These are phyloP conservation scores for Drosophila subsilvestris DNA, from an alignment of 2,888 invertebrate genomes.

Conservation along the genomic window DNA sequence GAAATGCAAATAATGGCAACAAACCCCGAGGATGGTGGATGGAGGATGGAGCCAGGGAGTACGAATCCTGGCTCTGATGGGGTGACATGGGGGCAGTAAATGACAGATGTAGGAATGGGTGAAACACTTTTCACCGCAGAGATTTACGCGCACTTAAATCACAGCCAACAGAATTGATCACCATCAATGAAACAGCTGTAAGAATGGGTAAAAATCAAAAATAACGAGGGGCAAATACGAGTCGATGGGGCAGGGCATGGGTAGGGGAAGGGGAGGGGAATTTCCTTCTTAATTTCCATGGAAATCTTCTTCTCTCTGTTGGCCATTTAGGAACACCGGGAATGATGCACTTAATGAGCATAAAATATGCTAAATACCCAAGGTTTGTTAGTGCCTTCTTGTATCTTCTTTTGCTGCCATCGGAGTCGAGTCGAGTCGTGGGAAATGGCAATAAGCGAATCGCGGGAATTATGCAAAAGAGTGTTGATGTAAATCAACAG, in stretches of 20 bases:
- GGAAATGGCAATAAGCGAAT: slow-evolving; percentile 9
- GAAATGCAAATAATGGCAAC: slow-evolving; percentile 76
- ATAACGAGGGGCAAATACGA: too few relatives aligned
- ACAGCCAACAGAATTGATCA: slow-evolving; percentile 74
- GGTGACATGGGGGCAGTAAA: not conserved
- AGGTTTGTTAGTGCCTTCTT: slow-evolving; percentile 43
- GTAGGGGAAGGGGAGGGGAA: not conserved
- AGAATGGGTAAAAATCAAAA: slow-evolving; percentile 10
- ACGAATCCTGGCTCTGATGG: not conserved
- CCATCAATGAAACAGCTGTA: slow-evolving; percentile 56
- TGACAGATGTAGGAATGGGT: not conserved
- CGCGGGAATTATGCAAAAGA: slow-evolving; percentile 17
- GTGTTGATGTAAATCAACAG: slow-evolving; percentile 23
- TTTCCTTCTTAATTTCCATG: slow-evolving; percentile 2
- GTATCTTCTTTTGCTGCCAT: not conserved
- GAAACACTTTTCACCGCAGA: slow-evolving; percentile 71
- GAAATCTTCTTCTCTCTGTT: slow-evolving; percentile 25
- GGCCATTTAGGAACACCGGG: slow-evolving; percentile 50
- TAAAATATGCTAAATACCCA: slow-evolving; percentile 67
- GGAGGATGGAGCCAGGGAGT: slow-evolving; percentile 2
- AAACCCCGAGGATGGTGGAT: slow-evolving; percentile 59
- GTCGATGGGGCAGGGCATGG: not conserved
- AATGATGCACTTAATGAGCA: slow-evolving; percentile 68
- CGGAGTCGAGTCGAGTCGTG: not conserved
- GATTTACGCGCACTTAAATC: slow-evolving; percentile 78